A percentile compares a stretch with the other conserved stretches of the same genome.
phyloP scores from a whole-genome alignment of 1,140 invertebrate species.

The Drosophila persimilis region DNA sequence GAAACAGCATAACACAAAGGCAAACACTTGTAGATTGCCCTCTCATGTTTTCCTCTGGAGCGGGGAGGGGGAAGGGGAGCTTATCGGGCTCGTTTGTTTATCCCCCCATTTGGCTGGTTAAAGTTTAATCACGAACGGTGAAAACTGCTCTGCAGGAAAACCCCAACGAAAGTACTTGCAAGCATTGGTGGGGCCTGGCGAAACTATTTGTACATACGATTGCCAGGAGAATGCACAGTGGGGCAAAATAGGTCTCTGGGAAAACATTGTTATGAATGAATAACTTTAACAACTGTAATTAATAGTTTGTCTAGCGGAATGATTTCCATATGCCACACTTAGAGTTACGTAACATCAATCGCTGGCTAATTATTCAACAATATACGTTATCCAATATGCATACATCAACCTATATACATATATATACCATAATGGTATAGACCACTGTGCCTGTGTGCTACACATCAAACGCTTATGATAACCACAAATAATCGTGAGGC shows the following conservation, averaged over 20 bases:
- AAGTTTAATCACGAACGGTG: slow-evolving; percentile 20
- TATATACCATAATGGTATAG: no score
- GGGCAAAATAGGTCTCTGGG: no score
- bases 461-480: slow-evolving; percentile 12
- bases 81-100: slow-evolving; percentile 20
- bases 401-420: no score
- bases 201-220: slow-evolving; percentile 19
- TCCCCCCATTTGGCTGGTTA: neutral
- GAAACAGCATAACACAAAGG: slow-evolving; percentile 38
- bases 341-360: no score
- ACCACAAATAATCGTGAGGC: slow-evolving; percentile 38
- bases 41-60: slow-evolving; percentile 17
- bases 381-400: no score
- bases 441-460: slow-evolving; percentile 15
- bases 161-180: slow-evolving; percentile 6
- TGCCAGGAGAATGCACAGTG: slow-evolving; percentile 3
- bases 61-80: neutral
- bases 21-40: slow-evolving; percentile 56
- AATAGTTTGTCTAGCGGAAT: no score
- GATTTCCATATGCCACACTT: no score
- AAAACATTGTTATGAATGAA: no score
- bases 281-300: no score
- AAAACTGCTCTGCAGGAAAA: slow-evolving; percentile 27
- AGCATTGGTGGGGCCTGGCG: slow-evolving; percentile 12
- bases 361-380: no score